Base-by-base conservation (phyloP, 2,797 vertebrate genomes). In the Malacoctenus gilli region DNA sequence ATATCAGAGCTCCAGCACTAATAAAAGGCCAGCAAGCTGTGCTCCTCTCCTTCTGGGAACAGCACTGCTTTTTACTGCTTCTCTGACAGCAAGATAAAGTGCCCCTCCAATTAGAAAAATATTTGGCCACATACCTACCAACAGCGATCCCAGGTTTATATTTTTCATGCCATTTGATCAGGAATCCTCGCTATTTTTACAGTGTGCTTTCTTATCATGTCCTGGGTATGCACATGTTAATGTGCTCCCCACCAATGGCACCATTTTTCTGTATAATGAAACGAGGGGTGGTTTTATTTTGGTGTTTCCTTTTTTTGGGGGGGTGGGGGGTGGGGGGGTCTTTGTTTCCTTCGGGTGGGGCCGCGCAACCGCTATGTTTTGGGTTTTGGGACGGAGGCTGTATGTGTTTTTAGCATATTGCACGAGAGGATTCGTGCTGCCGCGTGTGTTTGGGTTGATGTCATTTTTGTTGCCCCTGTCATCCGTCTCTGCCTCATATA, bases 101-200 rank as follows among this genome's bases (percentile, higher is more conserved):
- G 88, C 87, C 88, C 84, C 82, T 91, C 91, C 92, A 92, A 93
- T 93, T 93, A 92, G 87, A 93, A 92, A 92, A 92, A 92, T 92
- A 93, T 92, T 92, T 91, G 87, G 87, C 82, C 84, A 74, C 89
- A 87, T 91, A 90, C 87, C 88, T 91, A 87, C 85, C 82, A 87
- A 84, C 74, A 81, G 75, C 75, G 60, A 85, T 79, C 66, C 72
- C 57, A 22, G 59, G 42, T 76, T 88, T 89, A 87, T 87, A 66
- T 86, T 88, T 88, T 88, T 84, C 67, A 76, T 81, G 80, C 70
- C 79, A 78, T 84, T 89, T 90, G 80, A 85, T 86, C 81, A 77
- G 67, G 78, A 85, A 80, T 85, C 58, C 59, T 68, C 49, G 59
- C 80, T 85, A 69, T 88, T 82, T 89, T 87, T 77, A 66, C 71